A percentile compares a stretch with the other conserved stretches of the same genome.
phyloP scores from a whole-genome alignment of 2,797 vertebrate species.

The Catamblyrhynchus diadema region DNA sequence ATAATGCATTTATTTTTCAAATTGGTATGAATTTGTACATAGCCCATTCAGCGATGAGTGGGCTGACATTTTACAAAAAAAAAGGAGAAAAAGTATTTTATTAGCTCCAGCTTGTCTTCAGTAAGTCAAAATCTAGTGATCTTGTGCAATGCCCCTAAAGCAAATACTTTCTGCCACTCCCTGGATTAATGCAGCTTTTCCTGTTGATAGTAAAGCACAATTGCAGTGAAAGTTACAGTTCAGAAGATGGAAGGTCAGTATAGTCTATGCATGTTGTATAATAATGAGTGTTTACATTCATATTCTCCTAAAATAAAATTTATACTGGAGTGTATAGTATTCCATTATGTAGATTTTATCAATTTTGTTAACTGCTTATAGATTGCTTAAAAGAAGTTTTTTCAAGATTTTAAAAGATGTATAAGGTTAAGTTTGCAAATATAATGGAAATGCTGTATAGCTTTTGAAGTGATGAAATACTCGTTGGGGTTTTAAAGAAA shows the following conservation, averaged over 20 bases:
- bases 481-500: conserved; percentile 74
- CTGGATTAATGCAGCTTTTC: conserved; percentile 62
- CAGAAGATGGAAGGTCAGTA: conserved; percentile 73
- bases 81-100: not conserved
- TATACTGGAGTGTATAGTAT: conserved; percentile 74
- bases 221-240: conserved; percentile 53
- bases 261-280: conserved; percentile 82
- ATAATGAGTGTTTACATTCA: conserved; percentile 80
- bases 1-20: not conserved
- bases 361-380: conserved; percentile 80
- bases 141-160: conserved; percentile 60
- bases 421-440: conserved; percentile 83
- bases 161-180: conserved; percentile 48
- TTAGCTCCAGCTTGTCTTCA: conserved; percentile 46
- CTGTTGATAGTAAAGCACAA: conserved; percentile 73
- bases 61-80: not conserved
- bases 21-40: not conserved
- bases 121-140: conserved; percentile 25
- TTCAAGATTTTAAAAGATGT: conserved; percentile 81
- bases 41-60: not conserved
- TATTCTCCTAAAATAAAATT: conserved; percentile 73
- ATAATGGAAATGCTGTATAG: conserved; percentile 81
- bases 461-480: conserved; percentile 78
- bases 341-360: conserved; percentile 77
- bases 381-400: conserved; percentile 74